These are phyloP conservation scores for Heliconius hortense DNA, from an alignment of 2,888 invertebrate species.

Conservation along the genomic window DNA sequence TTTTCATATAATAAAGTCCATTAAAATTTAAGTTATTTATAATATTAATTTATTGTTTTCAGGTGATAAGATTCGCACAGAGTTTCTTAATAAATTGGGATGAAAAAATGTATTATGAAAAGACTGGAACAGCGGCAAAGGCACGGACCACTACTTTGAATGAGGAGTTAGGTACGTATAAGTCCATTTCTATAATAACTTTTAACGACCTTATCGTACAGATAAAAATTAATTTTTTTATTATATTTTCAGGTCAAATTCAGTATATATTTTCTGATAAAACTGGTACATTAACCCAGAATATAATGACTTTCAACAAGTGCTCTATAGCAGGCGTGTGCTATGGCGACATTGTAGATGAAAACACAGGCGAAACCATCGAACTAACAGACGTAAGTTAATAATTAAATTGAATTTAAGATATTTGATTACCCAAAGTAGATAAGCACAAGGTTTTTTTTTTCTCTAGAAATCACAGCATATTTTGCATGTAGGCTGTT, in stretches of 20 bases:
- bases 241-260: slow-evolving; percentile 87
- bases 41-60: slow-evolving; percentile 25
- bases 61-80: slow-evolving; percentile 98
- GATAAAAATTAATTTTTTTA: background rate
- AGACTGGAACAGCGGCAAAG: slow-evolving; percentile 94
- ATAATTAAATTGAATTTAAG: background rate
- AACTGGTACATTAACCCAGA: slow-evolving; percentile 99
- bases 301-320: slow-evolving; percentile 99
- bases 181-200: background rate
- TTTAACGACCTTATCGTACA: background rate
- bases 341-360: slow-evolving; percentile 96
- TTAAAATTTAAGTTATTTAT: background rate
- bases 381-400: slow-evolving; percentile 90
- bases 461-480: slow-evolving; percentile 35
- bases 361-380: slow-evolving; percentile 91
- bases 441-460: slow-evolving; percentile 32
- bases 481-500: slow-evolving; percentile 45
- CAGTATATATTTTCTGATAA: slow-evolving; percentile 99
- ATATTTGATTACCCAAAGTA: slow-evolving; percentile 30
- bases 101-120: slow-evolving; percentile 97
- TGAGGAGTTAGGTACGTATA: slow-evolving; percentile 91
- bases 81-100: slow-evolving; percentile 99
- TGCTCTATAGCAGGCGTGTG: slow-evolving; percentile 96
- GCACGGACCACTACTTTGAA: slow-evolving; percentile 98
- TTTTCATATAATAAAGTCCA: background rate